Percentiles rank a stretch among this genome's conserved stretches.
Conservation (phyloP, 2,113 vertebrate species). For the Psilopogon haemacephalus region DNA sequence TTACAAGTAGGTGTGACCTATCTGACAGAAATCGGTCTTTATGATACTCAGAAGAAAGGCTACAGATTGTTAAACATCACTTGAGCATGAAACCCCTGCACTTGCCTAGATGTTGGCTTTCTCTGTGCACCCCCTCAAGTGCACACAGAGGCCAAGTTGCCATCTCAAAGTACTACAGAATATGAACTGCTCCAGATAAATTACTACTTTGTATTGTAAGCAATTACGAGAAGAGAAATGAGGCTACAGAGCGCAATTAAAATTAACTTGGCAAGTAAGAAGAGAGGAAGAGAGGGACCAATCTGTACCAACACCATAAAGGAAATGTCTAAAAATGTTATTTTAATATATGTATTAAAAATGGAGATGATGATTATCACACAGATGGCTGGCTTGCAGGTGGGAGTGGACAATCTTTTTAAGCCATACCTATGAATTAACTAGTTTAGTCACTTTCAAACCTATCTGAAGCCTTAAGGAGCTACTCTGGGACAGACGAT, state of each 20-base stretch:
- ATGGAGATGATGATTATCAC: not conserved
- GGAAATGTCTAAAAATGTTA: not conserved
- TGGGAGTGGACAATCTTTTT: not conserved
- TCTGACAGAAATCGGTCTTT: not conserved
- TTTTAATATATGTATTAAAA: not conserved
- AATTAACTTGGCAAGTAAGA: not conserved
- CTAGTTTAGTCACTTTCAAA: not conserved
- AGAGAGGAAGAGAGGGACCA: not conserved
- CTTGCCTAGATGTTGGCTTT: not conserved
- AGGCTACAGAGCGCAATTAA: not conserved
- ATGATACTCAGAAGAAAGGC: not conserved
- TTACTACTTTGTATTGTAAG: not conserved
- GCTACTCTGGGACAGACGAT: not conserved
- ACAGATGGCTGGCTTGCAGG: not conserved
- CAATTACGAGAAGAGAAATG: not conserved
- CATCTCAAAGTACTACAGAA: not conserved
- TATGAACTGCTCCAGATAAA: not conserved
- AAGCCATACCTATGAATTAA: not conserved
- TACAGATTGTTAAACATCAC: not conserved
- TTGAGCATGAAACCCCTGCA: not conserved
- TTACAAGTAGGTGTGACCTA: not conserved
- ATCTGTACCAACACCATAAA: not conserved
- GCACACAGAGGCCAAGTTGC: not conserved
- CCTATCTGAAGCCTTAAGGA: not conserved
- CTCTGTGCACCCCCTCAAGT: not conserved